Evolutionary conservation across 2,888 invertebrate species (phyloP), one percentile per base, ranked within the genome.

Genomic region (Agonopterix heracliana): DNA sequence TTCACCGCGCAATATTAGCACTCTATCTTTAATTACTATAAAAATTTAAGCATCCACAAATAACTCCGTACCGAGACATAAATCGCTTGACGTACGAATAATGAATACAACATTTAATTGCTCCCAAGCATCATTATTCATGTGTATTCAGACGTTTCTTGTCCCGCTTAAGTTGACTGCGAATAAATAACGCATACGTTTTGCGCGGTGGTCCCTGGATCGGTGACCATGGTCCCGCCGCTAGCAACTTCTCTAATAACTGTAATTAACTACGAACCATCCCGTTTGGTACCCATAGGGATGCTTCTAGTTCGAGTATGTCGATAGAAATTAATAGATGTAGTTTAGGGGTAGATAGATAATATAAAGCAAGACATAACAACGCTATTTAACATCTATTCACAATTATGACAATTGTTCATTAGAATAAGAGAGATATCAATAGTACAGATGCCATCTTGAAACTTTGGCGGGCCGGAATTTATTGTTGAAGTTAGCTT

Each of bases 251-350:
- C 61, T 67, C 71, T 81, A 80, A 84, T 82, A 79, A 79, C 81
- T 68, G 81, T 78, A 81, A 83, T 85, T 83, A 84, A 73, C 68
- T 67, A 61, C 64, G 61, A 71, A 66, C 68, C 71, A 72, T 74
- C 73, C 72, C 72, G 70, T 71, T 69, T 68, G 69, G 55, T 63
- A 49, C 51, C 47, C 45, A 45, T 56, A 56, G 47, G 34, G 47
- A n/a, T 42, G 46, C 35, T 4, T 1, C 26, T 12, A 10, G 38
- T 12, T 3, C 13, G 38, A 0, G 41, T 41, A 13, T 41, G 41
- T 11, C 41, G 26, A 26, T 26, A 26, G 26, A 26, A 26, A 26
- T n/a, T n/a, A n/a, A n/a, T n/a, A n/a, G n/a, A n/a, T n/a, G n/a
- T n/a, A n/a, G n/a, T n/a, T n/a, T n/a, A n/a, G n/a, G n/a, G n/a